Conservation (phyloP, 2,797 vertebrate genomes). For the Gymnothorax javanicus region DNA sequence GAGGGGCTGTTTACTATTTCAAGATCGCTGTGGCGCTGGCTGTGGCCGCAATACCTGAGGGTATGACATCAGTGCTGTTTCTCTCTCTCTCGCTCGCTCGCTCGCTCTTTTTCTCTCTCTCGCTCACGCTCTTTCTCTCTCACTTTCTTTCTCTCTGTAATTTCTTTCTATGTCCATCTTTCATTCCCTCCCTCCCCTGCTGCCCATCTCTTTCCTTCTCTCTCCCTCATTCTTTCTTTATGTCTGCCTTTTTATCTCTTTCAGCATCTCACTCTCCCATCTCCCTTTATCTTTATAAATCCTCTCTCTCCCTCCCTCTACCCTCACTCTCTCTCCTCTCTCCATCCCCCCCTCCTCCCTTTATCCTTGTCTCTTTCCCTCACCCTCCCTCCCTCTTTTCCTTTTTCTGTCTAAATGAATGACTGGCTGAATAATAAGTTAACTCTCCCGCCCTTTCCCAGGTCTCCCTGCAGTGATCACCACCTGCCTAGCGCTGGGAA, state of each 20-base stretch:
- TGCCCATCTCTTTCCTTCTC: not conserved
- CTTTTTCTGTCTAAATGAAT: constrained; percentile 1
- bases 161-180: not conserved
- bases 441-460: constrained; percentile 34
- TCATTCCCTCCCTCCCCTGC: not conserved
- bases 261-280: not conserved
- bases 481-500: constrained; percentile 76
- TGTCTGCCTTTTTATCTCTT: not conserved
- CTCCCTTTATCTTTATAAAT: not conserved
- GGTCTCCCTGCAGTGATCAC: constrained; percentile 80
- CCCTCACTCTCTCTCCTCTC: not conserved
- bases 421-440: too few species aligned
- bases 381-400: not conserved
- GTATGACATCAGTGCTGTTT: constrained; percentile 42
- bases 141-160: not conserved
- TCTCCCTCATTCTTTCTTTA: not conserved
- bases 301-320: too few species aligned
- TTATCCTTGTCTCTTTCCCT: not conserved
- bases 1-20: constrained; percentile 81
- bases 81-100: not conserved
- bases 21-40: constrained; percentile 80
- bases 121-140: not conserved
- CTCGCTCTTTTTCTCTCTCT: not conserved
- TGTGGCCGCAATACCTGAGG: constrained; percentile 79
- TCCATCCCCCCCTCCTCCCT: not conserved